phyloP scores from a whole-genome alignment of 2,888 invertebrate genomes.

The Drosophila paracracens region DNA sequence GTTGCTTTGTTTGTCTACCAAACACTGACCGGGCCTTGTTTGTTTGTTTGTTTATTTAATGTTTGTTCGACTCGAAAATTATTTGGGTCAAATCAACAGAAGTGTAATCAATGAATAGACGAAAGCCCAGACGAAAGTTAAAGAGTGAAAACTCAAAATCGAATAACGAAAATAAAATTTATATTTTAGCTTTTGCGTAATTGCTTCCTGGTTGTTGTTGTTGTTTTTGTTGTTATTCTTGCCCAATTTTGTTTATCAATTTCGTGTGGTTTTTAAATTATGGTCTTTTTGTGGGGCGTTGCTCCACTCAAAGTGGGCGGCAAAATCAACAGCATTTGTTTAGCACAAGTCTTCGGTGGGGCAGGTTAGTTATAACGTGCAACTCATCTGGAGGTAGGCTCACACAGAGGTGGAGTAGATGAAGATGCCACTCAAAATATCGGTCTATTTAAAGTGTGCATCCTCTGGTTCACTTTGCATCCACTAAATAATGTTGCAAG shows the following conservation, averaged over 20 bases:
- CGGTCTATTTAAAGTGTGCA: not conserved
- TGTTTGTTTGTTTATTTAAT: slow-evolving; percentile 76
- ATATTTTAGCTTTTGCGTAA: slow-evolving; percentile 51
- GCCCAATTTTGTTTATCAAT: slow-evolving; percentile 35
- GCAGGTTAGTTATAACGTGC: not conserved
- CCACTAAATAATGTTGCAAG: not conserved
- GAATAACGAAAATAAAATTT: slow-evolving; percentile 32
- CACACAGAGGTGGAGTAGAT: not conserved
- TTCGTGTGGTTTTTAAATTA: slow-evolving; percentile 19
- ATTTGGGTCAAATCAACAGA: slow-evolving; percentile 79
- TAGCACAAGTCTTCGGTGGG: slow-evolving; percentile 8
- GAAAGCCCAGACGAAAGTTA: slow-evolving; percentile 36
- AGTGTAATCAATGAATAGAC: slow-evolving; percentile 71
- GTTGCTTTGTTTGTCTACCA: slow-evolving; percentile 46
- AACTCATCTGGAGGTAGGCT: not conserved
- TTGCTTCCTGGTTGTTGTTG: slow-evolving; percentile 37
- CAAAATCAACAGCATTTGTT: slow-evolving; percentile 33
- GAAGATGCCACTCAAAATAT: not conserved
- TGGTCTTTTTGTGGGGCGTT: slow-evolving; percentile 2
- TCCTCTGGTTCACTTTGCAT: not conserved
- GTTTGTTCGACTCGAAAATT: slow-evolving; percentile 76
- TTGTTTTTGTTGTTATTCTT: slow-evolving; percentile 1
- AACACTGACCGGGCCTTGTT: slow-evolving; percentile 22
- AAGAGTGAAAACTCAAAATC: slow-evolving; percentile 37
- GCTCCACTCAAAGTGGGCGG: slow-evolving; percentile 18